Evolutionary conservation across 2,888 invertebrate species (phyloP).

Genomic region (Apoda limacodes): DNA sequence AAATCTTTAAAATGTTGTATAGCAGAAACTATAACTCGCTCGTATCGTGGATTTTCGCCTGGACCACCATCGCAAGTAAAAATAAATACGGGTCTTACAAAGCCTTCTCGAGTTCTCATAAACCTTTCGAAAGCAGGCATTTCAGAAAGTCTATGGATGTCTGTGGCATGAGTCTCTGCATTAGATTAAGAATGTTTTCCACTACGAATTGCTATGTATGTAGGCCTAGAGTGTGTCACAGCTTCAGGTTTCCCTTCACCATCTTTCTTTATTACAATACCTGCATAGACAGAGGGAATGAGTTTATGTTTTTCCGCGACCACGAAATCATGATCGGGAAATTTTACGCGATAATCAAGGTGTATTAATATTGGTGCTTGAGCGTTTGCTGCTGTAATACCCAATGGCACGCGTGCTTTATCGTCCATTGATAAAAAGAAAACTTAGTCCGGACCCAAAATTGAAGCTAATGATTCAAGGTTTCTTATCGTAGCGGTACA

Average conservation of each 20-base stretch:
- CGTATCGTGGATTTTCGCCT: too few species aligned
- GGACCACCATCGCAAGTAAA: too few species aligned
- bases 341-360: slow-evolving; percentile 10
- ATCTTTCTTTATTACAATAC: too few species aligned
- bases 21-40: too few species aligned
- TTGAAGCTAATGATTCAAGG: too few species aligned
- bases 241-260: slow-evolving; percentile 10
- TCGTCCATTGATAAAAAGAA: slow-evolving; percentile 17
- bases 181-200: slow-evolving; percentile 2
- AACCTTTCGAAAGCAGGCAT: slow-evolving; percentile 6
- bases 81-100: too few species aligned
- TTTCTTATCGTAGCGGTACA: too few species aligned
- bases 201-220: slow-evolving; percentile 8
- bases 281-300: too few species aligned
- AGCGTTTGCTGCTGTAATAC: too few species aligned
- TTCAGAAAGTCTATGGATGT: slow-evolving; percentile 10
- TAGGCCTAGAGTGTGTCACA: slow-evolving; percentile 9
- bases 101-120: too few species aligned
- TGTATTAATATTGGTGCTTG: too few species aligned
- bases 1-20: slow-evolving; percentile 19
- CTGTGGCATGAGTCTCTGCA: slow-evolving; percentile 8
- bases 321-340: slow-evolving; percentile 12
- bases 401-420: too few species aligned
- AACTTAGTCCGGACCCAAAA: slow-evolving; percentile 15
- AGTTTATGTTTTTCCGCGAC: slow-evolving; percentile 13